Evolutionary conservation across 2,797 vertebrate species (phyloP).

Genomic region (Simalia tracyae): DNA sequence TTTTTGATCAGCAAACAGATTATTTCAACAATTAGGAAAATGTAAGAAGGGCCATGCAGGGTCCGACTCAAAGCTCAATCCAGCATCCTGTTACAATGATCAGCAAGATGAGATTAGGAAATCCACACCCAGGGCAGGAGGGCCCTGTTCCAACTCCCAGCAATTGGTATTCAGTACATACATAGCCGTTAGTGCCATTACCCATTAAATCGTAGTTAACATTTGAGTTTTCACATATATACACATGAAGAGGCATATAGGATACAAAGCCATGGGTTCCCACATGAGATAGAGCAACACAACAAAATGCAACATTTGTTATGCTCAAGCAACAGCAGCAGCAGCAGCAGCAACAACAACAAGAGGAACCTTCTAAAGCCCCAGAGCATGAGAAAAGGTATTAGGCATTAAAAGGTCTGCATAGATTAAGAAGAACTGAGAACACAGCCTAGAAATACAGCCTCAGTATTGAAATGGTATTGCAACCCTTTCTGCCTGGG

Average conservation of each 20-base stretch:
- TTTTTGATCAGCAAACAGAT: too few species aligned
- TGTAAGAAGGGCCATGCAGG: too few species aligned
- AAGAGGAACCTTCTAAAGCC: background rate
- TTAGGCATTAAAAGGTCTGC: background rate
- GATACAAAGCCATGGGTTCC: background rate
- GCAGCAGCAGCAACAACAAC: background rate
- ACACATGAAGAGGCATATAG: background rate
- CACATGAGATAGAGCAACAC: background rate
- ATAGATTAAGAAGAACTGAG: background rate
- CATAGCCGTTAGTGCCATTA: too few species aligned
- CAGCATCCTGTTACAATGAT: too few species aligned
- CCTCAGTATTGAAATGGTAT: background rate
- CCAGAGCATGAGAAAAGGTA: background rate
- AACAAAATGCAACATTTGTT: background rate
- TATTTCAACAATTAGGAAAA: background rate
- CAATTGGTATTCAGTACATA: too few species aligned
- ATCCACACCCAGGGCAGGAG: too few species aligned
- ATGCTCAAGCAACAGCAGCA: background rate
- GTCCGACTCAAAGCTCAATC: too few species aligned
- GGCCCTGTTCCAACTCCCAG: too few species aligned
- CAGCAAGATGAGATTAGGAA: too few species aligned
- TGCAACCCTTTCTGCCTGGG: conserved; percentile 5
- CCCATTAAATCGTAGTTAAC: too few species aligned
- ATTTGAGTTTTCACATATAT: too few species aligned
- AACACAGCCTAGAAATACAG: background rate